A percentile compares a stretch with the other conserved stretches of the same genome.
Conservation (phyloP, 2,888 invertebrate species). For the Mechanitis mazaeus region DNA sequence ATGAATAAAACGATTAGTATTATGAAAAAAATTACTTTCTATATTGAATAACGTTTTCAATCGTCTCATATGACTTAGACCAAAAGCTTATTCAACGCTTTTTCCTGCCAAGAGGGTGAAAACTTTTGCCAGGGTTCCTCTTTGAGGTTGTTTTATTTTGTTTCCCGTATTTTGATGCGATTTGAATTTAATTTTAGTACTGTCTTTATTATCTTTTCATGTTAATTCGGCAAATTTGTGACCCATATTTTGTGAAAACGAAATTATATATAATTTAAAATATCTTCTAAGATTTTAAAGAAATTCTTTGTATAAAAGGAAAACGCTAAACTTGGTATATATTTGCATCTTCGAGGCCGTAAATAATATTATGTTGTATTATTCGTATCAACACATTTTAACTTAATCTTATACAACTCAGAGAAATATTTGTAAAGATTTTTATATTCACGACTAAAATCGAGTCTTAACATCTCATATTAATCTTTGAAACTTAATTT, state of each 20-base stretch:
- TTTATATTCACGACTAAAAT: not conserved
- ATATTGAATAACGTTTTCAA: not conserved
- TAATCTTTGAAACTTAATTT: constrained; percentile 9
- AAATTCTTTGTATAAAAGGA: not conserved
- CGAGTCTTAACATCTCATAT: constrained; percentile 9
- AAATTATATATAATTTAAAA: not conserved
- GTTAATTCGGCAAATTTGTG: constrained; percentile 10
- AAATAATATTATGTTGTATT: too few relatives aligned
- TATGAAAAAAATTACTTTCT: too few relatives aligned
- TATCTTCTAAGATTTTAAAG: not conserved
- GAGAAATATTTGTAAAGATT: not conserved
- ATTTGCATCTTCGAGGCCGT: not conserved
- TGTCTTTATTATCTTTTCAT: constrained; percentile 20
- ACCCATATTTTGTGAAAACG: constrained; percentile 10
- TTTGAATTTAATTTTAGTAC: constrained; percentile 24
- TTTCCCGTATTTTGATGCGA: constrained; percentile 19
- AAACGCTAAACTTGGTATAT: too few relatives aligned
- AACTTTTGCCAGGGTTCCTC: constrained; percentile 43
- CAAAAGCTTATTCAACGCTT: constrained; percentile 35
- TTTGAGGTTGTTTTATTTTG: constrained; percentile 23
- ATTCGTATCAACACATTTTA: too few relatives aligned
- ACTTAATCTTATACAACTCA: not conserved
- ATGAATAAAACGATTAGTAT: too few relatives aligned
- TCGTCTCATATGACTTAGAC: constrained; percentile 28
- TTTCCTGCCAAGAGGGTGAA: constrained; percentile 57